phyloP scores from a whole-genome alignment of 2,113 vertebrate species.

The Glaucomys volans region DNA sequence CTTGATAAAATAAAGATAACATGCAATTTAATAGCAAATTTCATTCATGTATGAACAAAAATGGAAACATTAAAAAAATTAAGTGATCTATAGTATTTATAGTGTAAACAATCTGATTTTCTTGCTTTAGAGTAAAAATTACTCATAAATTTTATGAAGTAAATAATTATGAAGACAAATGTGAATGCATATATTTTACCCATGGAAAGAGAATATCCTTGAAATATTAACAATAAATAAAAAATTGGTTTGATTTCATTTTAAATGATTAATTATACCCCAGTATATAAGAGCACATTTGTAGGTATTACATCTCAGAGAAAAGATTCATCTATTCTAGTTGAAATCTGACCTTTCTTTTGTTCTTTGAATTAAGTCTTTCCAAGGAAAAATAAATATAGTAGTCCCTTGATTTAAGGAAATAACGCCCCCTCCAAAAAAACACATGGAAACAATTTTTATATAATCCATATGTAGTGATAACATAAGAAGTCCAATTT shows the following conservation, averaged over 20 bases:
- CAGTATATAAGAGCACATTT: not conserved
- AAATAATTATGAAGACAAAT: not conserved
- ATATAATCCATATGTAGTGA: conserved; percentile 81
- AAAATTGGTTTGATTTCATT: not conserved
- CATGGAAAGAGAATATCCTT: not conserved
- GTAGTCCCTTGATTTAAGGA: conserved; percentile 79
- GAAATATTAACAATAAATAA: not conserved
- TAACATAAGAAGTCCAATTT: conserved; percentile 81
- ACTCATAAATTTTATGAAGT: not conserved
- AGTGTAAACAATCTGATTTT: not conserved
- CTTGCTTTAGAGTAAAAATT: not conserved
- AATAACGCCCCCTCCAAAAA: conserved; percentile 78
- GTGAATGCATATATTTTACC: not conserved
- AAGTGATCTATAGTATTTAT: not conserved
- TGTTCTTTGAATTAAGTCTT: conserved; percentile 81
- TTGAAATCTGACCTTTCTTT: conserved; percentile 80
- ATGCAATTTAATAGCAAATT: not conserved
- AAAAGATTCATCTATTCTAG: conserved; percentile 17
- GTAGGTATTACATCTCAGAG: conserved; percentile 38
- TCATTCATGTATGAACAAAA: not conserved
- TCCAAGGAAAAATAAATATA: conserved; percentile 83
- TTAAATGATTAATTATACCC: not conserved
- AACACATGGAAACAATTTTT: conserved; percentile 84
- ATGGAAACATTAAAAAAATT: not conserved
- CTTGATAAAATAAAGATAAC: not conserved